These are phyloP conservation scores for Stenoptilia bipunctidactyla DNA, from an alignment of 2,888 invertebrate genomes.

Conservation along the genomic window DNA sequence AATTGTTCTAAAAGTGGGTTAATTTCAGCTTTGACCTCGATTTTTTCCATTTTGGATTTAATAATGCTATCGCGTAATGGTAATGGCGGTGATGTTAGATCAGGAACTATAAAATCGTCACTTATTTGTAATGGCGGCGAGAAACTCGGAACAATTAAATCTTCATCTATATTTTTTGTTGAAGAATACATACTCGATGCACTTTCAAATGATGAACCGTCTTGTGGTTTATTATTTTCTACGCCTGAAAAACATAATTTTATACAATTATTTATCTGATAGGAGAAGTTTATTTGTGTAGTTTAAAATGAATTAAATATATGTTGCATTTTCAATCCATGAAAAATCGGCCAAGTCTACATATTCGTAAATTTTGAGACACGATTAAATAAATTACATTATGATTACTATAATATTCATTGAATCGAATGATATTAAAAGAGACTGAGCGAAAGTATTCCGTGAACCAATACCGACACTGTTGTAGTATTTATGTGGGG, in stretches of 20 bases:
- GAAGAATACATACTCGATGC: conserved; percentile 85
- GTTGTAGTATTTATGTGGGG: too few relatives aligned
- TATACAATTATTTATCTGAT: too few relatives aligned
- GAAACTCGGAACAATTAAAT: conserved; percentile 73
- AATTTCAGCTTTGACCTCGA: conserved; percentile 54
- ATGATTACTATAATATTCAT: too few relatives aligned
- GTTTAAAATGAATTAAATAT: too few relatives aligned
- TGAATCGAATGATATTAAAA: too few relatives aligned
- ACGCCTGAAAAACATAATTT: conserved; percentile 44
- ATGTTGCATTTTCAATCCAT: too few relatives aligned
- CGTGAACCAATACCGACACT: too few relatives aligned
- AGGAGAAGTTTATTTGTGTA: too few relatives aligned
- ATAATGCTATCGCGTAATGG: conserved; percentile 47
- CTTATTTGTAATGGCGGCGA: conserved; percentile 70
- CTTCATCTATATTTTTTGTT: conserved; percentile 76
- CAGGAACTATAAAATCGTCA: conserved; percentile 59
- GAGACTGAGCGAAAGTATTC: too few relatives aligned
- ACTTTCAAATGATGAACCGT: conserved; percentile 90
- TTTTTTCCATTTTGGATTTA: conserved; percentile 43
- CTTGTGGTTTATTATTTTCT: conserved; percentile 73
- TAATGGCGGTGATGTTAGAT: conserved; percentile 57
- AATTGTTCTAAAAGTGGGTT: conserved; percentile 36
- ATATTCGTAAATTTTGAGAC: too few relatives aligned
- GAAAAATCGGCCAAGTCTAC: too few relatives aligned
- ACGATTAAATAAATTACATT: too few relatives aligned